These are phyloP conservation scores for Apodemia hepburni DNA, from an alignment of 2,888 invertebrate genomes.

Conservation along the genomic window DNA sequence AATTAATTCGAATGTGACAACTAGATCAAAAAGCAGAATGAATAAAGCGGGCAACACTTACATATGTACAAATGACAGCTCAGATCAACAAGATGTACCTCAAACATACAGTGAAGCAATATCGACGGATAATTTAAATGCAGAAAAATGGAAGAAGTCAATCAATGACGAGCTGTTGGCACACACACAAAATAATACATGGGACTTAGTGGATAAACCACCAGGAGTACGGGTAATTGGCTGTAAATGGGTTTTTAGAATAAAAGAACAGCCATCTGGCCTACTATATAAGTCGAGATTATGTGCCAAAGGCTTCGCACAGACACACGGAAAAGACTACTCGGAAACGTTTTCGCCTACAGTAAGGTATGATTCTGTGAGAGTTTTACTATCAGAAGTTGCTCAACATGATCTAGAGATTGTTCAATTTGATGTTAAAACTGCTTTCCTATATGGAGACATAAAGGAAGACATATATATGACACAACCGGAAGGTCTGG, in stretches of 20 bases:
- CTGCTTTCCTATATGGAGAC: conserved; percentile 34
- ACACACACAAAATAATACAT: background rate
- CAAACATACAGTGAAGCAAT: no score
- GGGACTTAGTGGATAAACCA: background rate
- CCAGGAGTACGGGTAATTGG: background rate
- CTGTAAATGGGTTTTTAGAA: background rate
- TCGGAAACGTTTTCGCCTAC: conserved; percentile 33
- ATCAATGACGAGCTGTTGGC: background rate
- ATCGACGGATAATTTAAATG: no score
- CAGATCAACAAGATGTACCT: no score
- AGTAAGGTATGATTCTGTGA: conserved; percentile 32
- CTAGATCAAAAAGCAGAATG: no score
- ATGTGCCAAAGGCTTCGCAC: conserved; percentile 7
- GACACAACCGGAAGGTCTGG: conserved; percentile 32
- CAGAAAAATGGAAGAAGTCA: background rate
- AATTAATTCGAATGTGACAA: no score
- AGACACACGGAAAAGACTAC: conserved; percentile 30
- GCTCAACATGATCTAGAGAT: conserved; percentile 29
- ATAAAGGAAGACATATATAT: conserved; percentile 31
- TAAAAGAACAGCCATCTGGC: conserved; percentile 13
- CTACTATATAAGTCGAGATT: background rate
- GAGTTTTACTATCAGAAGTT: conserved; percentile 29
- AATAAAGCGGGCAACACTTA: no score
- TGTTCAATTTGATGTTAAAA: conserved; percentile 33
- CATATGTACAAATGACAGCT: no score